Base-by-base conservation (phyloP, 1,140 invertebrate genomes). In the Dolichoris vasculosae region DNA sequence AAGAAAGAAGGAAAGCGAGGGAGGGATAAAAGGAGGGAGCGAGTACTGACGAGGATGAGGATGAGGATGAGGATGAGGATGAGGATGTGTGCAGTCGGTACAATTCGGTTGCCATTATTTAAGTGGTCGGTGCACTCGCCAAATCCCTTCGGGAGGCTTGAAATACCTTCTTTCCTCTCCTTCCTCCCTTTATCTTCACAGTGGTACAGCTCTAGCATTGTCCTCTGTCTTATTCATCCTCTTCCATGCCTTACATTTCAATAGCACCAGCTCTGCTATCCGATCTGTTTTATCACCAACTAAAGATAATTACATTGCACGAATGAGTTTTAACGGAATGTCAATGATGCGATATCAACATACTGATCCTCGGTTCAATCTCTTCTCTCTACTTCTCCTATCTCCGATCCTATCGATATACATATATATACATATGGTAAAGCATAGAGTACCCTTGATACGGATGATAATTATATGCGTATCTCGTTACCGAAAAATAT, bases 41-140 rank as follows among this genome's bases (percentile, higher is more conserved):
- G 11, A 63, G 32, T 71, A 17, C 4, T 46, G 40, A 59, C 3
- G 55, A 59, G 23, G 17, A 13, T 20, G 26, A 23, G 55, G 55
- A 13, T 20, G 17, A 13, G 55, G 55, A 9, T 30, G 63, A 26
- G n/a, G 38, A 43, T 43, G 69, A 73, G 40, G 23, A 73, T n/a
- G 40, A 71, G 51, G 35, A 35, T 78, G 32, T 78, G 20, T 40
- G 59, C 23, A 59, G 59, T 38, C 71, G 20, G 51, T 76, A 84
- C 73, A 78, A 84, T 84, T 77, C n/a, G 59, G 59, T 43, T 67
- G 46, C 48, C 76, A 84, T 84, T 84, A 84, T 84, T 84, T 79
- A 79, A 84, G 83, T 46, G 69, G 46, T 30, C n/a, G 51, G 23
- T 40, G 23, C n/a, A 0, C 51, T 67, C 75, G 51, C 77, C 77